Base-by-base conservation (phyloP, 2,888 invertebrate species). In the Dolichomitus sp. region DNA sequence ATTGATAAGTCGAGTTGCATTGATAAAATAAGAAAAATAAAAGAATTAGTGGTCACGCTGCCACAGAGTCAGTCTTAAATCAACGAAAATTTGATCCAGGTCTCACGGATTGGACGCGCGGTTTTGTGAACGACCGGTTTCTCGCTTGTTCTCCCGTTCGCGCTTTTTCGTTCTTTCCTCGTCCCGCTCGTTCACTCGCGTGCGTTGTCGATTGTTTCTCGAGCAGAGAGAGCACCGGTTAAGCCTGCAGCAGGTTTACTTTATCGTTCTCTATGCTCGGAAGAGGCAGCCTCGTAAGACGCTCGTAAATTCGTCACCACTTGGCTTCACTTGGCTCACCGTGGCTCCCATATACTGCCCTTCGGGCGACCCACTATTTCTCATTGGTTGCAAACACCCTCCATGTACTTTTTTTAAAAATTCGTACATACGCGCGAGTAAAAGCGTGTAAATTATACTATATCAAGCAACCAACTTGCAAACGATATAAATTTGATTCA, bases 251-350 rank as follows among this genome's bases (percentile, higher is more conserved):
- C 73, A 61, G n/a, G 48, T 72, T 72, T 66, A 75, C 76, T 79
- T 81, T 79, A 82, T 82, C 79, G 81, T 79, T 79, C 76, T 75
- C 69, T 84, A 81, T 76, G 85, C 85, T 86, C 84, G 86, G 83
- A 84, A 84, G 84, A 81, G 87, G 87, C 88, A 88, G 87, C 84
- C 9, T 87, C 75, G 89, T 88, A 89, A 91, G 89, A 85, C 86
- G 90, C 89, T 91, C 91, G 88, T 91, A 91, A 91, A 91, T 91
- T 91, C 91, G 90, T 91, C 91, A 91, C 89, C 80, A 80, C 87
- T 88, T 84, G 84, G 80, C 17, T 45, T 89, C 81, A 80, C 87
- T 88, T 84, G 84, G 80, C 12, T 45, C 54, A n/a, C 66, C 78
- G 80, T 70, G 87, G 89, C 89, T 90, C 87, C 88, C 83, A 59